Percentiles rank a stretch among this genome's conserved stretches.
Evolutionary conservation across 2,113 vertebrate species (phyloP).

Genomic region (Okapia johnstoni): DNA sequence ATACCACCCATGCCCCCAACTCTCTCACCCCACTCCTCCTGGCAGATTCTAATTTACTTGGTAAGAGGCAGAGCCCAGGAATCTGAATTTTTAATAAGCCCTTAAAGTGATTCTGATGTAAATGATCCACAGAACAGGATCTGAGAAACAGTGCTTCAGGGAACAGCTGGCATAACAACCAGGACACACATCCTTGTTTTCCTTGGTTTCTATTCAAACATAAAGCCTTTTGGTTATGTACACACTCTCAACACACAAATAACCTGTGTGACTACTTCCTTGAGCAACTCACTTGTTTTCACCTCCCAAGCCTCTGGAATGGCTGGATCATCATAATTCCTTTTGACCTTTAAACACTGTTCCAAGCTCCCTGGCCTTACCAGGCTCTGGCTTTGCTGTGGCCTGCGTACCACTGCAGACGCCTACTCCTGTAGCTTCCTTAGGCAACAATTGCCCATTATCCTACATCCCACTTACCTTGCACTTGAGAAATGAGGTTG

Average conservation of each 20-base stretch:
- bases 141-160: background rate
- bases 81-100: background rate
- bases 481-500: background rate
- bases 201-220: background rate
- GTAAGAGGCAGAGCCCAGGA: background rate
- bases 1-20: background rate
- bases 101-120: background rate
- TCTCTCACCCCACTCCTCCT: background rate
- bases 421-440: background rate
- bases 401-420: background rate
- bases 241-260: background rate
- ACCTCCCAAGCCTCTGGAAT: background rate
- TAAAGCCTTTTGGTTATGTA: background rate
- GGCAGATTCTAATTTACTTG: background rate
- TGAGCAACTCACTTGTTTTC: background rate
- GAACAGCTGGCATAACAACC: background rate
- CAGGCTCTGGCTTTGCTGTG: background rate
- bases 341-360: background rate
- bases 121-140: background rate
- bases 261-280: background rate
- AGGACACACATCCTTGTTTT: background rate
- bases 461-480: background rate
- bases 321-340: background rate
- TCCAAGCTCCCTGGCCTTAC: background rate
- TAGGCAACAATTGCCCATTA: background rate